Evolutionary conservation across 1,140 invertebrate species (phyloP).

Genomic region (Danaus melanippus): DNA sequence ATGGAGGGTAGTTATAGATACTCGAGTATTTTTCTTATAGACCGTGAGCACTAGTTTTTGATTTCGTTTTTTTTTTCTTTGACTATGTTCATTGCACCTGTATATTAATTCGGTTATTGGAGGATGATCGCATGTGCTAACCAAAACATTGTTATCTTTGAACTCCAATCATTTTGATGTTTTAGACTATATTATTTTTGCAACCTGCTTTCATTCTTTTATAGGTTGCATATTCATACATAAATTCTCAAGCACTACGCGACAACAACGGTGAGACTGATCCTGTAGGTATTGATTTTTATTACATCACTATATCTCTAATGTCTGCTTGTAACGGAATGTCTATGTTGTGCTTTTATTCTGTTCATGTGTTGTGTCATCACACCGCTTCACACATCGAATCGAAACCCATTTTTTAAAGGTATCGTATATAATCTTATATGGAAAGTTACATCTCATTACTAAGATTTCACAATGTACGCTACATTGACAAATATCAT

Average conservation of each 20-base stretch:
- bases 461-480: no score
- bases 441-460: no score
- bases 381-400: no score
- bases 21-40: no score
- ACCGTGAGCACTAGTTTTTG: no score
- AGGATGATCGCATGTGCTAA: conserved; percentile 36
- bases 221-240: conserved; percentile 69
- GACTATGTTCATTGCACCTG: no score
- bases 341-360: conserved; percentile 4
- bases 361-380: neutral
- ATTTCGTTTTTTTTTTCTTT: no score
- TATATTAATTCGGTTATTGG: no score
- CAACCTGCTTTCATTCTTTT: conserved; percentile 69
- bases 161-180: conserved; percentile 25
- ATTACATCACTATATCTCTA: conserved; percentile 19
- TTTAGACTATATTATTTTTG: conserved; percentile 58
- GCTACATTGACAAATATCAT: no score
- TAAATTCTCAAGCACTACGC: conserved; percentile 58
- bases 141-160: conserved; percentile 23
- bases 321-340: conserved; percentile 19
- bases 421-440: neutral
- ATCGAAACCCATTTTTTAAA: no score
- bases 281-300: conserved; percentile 74
- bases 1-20: no score
- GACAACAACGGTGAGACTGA: conserved; percentile 64